Percentiles rank a stretch among this genome's conserved stretches.
phyloP scores from a whole-genome alignment of 2,797 vertebrate genomes.

The Lagocephalus sceleratus region DNA sequence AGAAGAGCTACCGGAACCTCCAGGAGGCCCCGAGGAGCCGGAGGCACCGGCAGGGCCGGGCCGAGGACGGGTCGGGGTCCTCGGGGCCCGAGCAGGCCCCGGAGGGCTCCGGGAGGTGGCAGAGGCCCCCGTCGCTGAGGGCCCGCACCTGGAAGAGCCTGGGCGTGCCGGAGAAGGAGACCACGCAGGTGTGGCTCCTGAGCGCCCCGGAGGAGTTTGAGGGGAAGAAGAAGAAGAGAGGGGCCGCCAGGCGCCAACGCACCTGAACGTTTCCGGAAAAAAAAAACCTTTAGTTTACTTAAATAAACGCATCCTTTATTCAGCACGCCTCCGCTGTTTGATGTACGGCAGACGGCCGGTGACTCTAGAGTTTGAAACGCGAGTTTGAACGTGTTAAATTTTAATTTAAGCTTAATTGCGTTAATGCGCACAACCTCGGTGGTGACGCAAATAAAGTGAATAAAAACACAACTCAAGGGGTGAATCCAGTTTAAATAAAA shows the following conservation, averaged over 20 bases:
- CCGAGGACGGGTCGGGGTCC: constrained; percentile 17
- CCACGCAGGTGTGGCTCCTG: constrained; percentile 43
- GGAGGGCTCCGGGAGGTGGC: background rate
- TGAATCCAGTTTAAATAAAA: no score
- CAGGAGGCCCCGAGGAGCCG: constrained; percentile 24
- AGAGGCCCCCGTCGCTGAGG: constrained; percentile 39
- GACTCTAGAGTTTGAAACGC: no score
- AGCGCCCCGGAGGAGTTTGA: constrained; percentile 32
- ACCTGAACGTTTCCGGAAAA: background rate
- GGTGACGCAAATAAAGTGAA: no score
- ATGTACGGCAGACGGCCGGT: no score
- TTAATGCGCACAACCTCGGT: no score
- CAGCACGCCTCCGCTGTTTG: no score
- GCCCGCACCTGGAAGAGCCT: constrained; percentile 48
- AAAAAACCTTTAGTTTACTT: no score
- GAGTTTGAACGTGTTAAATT: no score
- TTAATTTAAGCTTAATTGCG: no score
- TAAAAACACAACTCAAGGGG: no score
- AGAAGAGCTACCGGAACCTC: constrained; percentile 48
- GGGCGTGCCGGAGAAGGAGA: constrained; percentile 1
- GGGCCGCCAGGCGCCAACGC: rapidly evolving
- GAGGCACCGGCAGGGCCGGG: constrained; percentile 33
- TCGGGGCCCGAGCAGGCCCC: background rate
- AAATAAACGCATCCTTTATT: no score
- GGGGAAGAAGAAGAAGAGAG: background rate